Conservation (phyloP, 2,797 vertebrate species). For the Xiphophorus birchmanni region DNA sequence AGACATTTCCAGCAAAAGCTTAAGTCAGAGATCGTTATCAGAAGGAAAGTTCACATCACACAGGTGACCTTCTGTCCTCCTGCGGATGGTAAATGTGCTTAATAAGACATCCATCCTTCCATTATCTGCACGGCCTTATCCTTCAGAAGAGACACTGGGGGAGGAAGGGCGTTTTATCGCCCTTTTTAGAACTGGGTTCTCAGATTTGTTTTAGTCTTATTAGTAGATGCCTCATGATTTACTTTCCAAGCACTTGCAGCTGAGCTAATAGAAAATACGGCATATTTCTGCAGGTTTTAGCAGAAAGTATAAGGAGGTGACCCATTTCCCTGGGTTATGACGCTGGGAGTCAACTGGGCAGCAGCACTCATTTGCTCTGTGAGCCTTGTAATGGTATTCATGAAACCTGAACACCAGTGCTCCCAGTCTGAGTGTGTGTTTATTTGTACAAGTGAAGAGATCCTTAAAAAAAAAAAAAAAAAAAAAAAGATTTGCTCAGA, state of each 20-base stretch:
- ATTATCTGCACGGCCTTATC: background rate
- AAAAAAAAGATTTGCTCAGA: background rate
- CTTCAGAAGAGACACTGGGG: background rate
- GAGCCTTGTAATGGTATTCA: constrained; percentile 76
- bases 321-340: constrained; percentile 68
- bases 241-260: background rate
- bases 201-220: constrained; percentile 2
- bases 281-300: background rate
- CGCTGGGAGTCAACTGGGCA: constrained; percentile 49
- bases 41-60: constrained; percentile 14
- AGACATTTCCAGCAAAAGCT: constrained; percentile 27
- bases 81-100: constrained; percentile 18
- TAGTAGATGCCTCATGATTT: background rate
- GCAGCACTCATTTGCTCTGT: constrained; percentile 65
- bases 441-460: background rate
- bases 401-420: constrained; percentile 58
- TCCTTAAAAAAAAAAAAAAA: constrained; percentile 6
- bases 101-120: constrained; percentile 21
- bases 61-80: constrained; percentile 15
- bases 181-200: background rate
- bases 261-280: background rate
- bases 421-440: constrained; percentile 16
- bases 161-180: background rate
- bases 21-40: constrained; percentile 12
- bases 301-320: constrained; percentile 57